phyloP scores from a whole-genome alignment of 2,888 invertebrate genomes.

The Cancer borealis region DNA sequence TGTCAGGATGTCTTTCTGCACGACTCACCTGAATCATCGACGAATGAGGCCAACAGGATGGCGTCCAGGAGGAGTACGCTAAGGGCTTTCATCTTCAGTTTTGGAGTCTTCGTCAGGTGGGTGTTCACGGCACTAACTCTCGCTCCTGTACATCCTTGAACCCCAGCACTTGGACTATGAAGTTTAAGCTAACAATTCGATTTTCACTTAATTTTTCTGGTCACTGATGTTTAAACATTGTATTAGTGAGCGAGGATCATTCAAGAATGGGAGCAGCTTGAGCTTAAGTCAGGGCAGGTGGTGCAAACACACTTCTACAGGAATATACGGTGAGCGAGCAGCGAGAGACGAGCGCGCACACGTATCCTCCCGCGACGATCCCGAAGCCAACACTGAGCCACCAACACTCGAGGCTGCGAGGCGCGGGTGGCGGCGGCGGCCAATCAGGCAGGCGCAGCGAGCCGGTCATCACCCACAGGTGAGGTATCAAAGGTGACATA shows the following conservation, averaged over 20 bases:
- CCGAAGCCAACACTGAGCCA: background rate
- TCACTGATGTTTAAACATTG: no score
- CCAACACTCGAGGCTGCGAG: slow-evolving; percentile 3
- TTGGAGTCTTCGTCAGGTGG: background rate
- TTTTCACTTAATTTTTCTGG: background rate
- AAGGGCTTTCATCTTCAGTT: background rate
- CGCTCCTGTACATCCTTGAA: background rate
- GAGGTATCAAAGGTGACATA: slow-evolving; percentile 16
- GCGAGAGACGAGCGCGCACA: background rate
- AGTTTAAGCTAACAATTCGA: background rate
- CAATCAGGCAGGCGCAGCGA: slow-evolving; percentile 29
- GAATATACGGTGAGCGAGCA: background rate
- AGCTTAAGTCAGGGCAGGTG: background rate
- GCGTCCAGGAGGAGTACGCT: background rate
- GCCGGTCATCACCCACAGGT: slow-evolving; percentile 34
- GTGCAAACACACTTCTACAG: background rate
- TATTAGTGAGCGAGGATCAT: no score
- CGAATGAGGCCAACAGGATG: slow-evolving; percentile 26
- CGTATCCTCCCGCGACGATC: background rate
- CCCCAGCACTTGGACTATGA: background rate
- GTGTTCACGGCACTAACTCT: background rate
- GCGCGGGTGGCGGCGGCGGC: background rate
- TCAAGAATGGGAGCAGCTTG: background rate
- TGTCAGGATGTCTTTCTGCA: no score
- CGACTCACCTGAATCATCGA: slow-evolving; percentile 12